These are phyloP conservation scores for Rhynchonycteris naso DNA, from an alignment of 2,797 vertebrate genomes.

Conservation along the genomic window DNA sequence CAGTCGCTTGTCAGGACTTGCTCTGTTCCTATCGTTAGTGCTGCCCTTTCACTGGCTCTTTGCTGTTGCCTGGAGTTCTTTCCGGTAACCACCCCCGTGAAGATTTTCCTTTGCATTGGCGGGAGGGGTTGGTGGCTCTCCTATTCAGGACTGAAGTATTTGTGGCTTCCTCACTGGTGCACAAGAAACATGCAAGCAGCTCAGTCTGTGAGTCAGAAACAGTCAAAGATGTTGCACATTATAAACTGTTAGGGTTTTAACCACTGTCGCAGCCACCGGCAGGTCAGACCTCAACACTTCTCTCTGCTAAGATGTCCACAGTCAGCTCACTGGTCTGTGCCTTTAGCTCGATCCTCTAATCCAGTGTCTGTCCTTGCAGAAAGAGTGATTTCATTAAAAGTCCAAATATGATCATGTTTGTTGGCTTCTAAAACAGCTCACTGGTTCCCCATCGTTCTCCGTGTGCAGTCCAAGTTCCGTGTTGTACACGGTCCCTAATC, in stretches of 20 bases:
- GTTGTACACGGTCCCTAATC: neutral
- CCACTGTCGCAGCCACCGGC: neutral
- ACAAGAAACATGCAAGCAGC: neutral
- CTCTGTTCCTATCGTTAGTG: neutral
- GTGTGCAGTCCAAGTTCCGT: neutral
- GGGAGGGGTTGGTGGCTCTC: neutral
- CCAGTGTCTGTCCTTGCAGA: neutral
- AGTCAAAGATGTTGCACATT: neutral
- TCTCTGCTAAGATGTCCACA: neutral
- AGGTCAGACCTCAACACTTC: neutral
- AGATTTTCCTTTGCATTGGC: neutral
- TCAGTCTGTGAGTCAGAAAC: neutral
- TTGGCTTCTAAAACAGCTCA: neutral
- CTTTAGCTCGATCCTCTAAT: neutral
- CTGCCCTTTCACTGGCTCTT: neutral
- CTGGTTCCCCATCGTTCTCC: neutral
- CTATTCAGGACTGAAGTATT: neutral
- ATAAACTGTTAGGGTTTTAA: neutral
- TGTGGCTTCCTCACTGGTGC: neutral
- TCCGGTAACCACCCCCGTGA: neutral
- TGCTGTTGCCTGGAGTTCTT: neutral
- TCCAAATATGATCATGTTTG: neutral
- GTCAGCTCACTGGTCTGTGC: neutral
- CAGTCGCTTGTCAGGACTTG: neutral
- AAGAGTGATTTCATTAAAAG: constrained; percentile 16